Conservation (phyloP, 2,797 vertebrate genomes). For the Mionectes olivaceus region DNA sequence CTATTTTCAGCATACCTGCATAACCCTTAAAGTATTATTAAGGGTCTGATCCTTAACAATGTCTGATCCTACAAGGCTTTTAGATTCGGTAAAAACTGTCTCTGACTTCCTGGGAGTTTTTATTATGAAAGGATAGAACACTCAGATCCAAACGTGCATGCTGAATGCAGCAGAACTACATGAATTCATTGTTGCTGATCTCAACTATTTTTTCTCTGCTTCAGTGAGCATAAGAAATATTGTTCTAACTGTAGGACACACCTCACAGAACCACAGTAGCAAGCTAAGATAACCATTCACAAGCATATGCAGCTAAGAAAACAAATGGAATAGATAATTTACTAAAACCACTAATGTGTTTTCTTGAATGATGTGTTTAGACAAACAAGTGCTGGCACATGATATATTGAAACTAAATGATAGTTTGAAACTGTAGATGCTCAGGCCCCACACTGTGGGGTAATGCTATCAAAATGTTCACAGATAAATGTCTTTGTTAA, state of each 20-base stretch:
- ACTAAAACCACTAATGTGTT: conserved; percentile 55
- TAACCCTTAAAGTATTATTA: background rate
- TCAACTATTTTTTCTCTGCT: conserved; percentile 31
- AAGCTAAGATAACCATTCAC: conserved; percentile 51
- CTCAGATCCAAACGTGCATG: background rate
- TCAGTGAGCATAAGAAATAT: conserved; percentile 32
- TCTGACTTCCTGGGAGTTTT: background rate
- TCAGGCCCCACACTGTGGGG: background rate
- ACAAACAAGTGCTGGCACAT: conserved; percentile 36
- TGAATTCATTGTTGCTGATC: background rate
- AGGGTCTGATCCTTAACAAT: background rate
- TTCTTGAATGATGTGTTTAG: conserved; percentile 57
- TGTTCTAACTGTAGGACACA: conserved; percentile 30
- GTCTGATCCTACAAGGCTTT: background rate
- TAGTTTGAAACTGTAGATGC: conserved; percentile 32
- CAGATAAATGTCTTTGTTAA: conserved; percentile 52
- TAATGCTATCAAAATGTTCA: background rate
- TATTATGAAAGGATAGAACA: background rate
- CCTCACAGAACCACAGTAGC: conserved; percentile 33
- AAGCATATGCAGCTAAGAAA: conserved; percentile 50
- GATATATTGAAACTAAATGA: conserved; percentile 37
- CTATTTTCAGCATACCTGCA: background rate
- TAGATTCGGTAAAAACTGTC: background rate
- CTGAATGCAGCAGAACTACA: background rate
- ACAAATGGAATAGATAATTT: conserved; percentile 63